Evolutionary conservation across 2,888 invertebrate genomes (phyloP).

Genomic region (Theretra japonica): DNA sequence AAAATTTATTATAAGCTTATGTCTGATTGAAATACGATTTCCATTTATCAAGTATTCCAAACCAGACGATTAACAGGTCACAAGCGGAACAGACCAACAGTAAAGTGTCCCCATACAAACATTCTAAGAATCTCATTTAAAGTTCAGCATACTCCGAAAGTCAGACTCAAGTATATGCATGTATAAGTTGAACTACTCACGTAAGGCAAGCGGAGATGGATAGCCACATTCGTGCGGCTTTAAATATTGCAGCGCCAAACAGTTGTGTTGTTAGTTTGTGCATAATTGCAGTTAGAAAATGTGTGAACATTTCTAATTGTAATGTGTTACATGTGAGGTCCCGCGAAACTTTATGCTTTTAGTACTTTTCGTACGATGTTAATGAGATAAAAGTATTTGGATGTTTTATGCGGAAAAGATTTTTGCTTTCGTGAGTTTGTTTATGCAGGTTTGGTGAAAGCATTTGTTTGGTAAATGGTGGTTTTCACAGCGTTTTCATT

Average conservation of each 20-base stretch:
- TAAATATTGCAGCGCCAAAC: slow-evolving; percentile 49
- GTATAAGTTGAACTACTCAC: slow-evolving; percentile 47
- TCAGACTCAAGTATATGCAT: slow-evolving; percentile 52
- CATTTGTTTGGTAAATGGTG: no score
- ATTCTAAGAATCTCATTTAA: slow-evolving; percentile 71
- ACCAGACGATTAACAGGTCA: slow-evolving; percentile 37
- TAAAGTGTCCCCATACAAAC: slow-evolving; percentile 65
- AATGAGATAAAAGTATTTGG: slow-evolving; percentile 2
- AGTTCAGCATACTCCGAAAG: slow-evolving; percentile 65
- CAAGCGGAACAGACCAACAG: slow-evolving; percentile 52
- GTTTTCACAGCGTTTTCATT: no score
- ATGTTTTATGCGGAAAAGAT: not conserved
- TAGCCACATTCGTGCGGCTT: slow-evolving; percentile 49
- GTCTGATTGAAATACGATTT: not conserved
- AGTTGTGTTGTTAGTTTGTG: slow-evolving; percentile 38
- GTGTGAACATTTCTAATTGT: slow-evolving; percentile 26
- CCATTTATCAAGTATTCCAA: not conserved
- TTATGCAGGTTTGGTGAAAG: not conserved
- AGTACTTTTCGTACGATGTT: slow-evolving; percentile 26
- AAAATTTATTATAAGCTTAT: not conserved
- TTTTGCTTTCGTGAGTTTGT: not conserved
- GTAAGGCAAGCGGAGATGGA: slow-evolving; percentile 54
- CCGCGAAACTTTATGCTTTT: slow-evolving; percentile 32
- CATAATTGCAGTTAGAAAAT: slow-evolving; percentile 38
- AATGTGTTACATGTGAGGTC: slow-evolving; percentile 21